Evolutionary conservation across 2,113 vertebrate species (phyloP).

Genomic region (Zosterops japonicus): DNA sequence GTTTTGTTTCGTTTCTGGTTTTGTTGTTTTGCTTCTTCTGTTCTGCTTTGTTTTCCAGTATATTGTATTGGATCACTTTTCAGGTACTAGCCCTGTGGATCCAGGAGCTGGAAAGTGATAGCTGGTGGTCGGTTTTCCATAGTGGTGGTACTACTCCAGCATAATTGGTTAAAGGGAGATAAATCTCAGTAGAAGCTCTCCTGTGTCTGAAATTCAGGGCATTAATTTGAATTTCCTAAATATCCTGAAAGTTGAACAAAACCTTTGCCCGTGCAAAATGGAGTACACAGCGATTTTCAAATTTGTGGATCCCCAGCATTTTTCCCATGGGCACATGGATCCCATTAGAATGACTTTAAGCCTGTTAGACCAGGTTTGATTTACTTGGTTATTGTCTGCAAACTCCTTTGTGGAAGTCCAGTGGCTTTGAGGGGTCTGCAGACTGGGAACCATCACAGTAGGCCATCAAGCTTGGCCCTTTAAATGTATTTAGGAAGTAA

Average conservation of each 20-base stretch:
- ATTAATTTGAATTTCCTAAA: slow-evolving; percentile 39
- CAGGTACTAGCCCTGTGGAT: slow-evolving; percentile 7
- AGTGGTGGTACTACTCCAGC: slow-evolving; percentile 18
- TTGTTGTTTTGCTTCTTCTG: neutral
- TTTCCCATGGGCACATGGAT: neutral
- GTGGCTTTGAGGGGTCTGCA: neutral
- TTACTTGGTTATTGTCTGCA: neutral
- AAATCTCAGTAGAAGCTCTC: neutral
- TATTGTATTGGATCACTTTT: neutral
- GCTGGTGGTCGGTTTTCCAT: slow-evolving; percentile 14
- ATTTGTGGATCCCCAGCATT: neutral
- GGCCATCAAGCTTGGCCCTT: slow-evolving; percentile 39
- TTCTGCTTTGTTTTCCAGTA: neutral
- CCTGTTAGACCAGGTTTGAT: neutral
- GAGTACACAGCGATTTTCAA: neutral
- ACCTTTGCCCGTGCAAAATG: neutral
- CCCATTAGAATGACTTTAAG: neutral
- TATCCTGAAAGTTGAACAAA: slow-evolving; percentile 13
- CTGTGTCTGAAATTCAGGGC: slow-evolving; percentile 24
- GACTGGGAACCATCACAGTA: neutral
- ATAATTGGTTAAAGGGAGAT: slow-evolving; percentile 6
- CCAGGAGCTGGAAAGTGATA: neutral
- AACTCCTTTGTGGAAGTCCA: neutral
- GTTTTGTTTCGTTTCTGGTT: neutral
- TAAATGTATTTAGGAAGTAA: slow-evolving; percentile 23